A percentile compares a stretch with the other conserved stretches of the same genome.
These are phyloP conservation scores for Ptychoptera contaminata DNA, from an alignment of 2,888 invertebrate species.

Conservation along the genomic window DNA sequence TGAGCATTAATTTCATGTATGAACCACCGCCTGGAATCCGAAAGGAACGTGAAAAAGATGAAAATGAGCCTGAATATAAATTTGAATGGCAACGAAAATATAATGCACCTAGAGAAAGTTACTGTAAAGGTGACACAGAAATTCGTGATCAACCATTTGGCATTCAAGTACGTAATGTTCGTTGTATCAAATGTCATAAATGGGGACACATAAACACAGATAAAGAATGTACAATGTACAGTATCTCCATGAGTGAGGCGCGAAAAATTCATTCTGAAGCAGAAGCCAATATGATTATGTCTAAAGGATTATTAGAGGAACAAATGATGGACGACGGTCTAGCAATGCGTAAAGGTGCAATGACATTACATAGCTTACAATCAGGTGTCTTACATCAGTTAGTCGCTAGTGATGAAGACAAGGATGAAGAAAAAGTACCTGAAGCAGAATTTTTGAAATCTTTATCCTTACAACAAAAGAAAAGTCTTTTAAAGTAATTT, in stretches of 20 bases:
- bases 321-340: constrained; percentile 89
- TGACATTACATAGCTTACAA: constrained; percentile 40
- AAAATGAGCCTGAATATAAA: constrained; percentile 92
- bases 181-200: constrained; percentile 97
- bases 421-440: constrained; percentile 30
- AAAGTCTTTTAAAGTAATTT: constrained; percentile 66
- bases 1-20: constrained; percentile 98
- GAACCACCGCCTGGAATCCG: constrained; percentile 92
- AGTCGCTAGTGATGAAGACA: constrained; percentile 38
- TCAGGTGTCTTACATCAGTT: constrained; percentile 40
- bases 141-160: constrained; percentile 98
- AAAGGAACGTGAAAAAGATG: constrained; percentile 78
- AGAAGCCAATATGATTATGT: constrained; percentile 47
- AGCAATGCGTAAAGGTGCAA: constrained; percentile 64
- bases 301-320: constrained; percentile 58
- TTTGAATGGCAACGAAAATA: constrained; percentile 99
- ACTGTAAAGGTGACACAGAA: constrained; percentile 93
- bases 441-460: constrained; percentile 71
- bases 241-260: constrained; percentile 67
- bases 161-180: constrained; percentile 89
- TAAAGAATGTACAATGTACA: constrained; percentile 91
- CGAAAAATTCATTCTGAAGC: constrained; percentile 47
- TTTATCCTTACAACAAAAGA: constrained; percentile 74
- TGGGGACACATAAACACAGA: constrained; percentile 84
- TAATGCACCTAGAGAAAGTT: constrained; percentile 96